Conservation (phyloP, 2,113 vertebrate genomes). For the Proteles cristata region DNA sequence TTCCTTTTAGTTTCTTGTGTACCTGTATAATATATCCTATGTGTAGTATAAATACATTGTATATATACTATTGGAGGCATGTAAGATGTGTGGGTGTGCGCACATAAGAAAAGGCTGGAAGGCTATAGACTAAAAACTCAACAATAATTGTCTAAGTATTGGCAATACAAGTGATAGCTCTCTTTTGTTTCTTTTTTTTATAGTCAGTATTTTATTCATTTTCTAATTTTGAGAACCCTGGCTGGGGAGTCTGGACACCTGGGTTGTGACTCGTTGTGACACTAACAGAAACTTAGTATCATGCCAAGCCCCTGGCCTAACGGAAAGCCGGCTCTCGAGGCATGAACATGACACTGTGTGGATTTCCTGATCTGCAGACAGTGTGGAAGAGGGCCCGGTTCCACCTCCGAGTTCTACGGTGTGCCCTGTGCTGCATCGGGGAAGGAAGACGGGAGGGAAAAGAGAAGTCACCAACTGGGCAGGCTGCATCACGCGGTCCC, state of each 20-base stretch:
- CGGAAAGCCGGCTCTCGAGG: not conserved
- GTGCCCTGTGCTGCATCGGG: not conserved
- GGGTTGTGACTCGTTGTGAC: not conserved
- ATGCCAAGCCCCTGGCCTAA: too few relatives aligned
- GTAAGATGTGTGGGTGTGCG: not conserved
- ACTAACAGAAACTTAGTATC: rapidly evolving
- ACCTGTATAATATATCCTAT: not conserved
- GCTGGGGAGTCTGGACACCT: not conserved
- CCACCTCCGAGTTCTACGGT: rapidly evolving
- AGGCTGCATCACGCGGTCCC: not conserved
- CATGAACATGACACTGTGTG: not conserved
- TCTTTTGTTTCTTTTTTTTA: not conserved
- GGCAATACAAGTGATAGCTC: not conserved
- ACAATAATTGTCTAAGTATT: not conserved
- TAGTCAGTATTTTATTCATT: not conserved
- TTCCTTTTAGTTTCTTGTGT: not conserved
- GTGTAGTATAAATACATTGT: not conserved
- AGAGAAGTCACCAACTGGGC: not conserved
- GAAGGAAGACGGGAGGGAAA: not conserved
- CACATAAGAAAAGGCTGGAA: not conserved
- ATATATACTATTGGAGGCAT: not conserved
- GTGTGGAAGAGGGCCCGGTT: not conserved
- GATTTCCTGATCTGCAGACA: not conserved
- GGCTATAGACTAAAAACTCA: slow-evolving; percentile 4
- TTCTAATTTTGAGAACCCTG: not conserved